Conservation (phyloP, 2,113 vertebrate genomes). For the Callaeas wilsoni region DNA sequence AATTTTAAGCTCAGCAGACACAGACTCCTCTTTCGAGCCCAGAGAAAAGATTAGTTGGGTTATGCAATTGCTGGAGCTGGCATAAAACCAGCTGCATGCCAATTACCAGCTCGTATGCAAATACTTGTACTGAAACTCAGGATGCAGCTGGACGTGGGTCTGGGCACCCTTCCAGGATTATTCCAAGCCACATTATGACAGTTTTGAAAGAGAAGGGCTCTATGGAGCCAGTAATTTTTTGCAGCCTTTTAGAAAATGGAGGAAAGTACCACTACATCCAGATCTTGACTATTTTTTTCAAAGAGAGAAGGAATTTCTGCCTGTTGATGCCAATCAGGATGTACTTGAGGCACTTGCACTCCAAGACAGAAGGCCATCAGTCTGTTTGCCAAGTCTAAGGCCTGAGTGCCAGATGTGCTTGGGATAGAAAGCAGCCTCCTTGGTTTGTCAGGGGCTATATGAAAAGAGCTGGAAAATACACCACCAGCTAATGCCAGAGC, state of each 20-base stretch:
- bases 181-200: constrained; percentile 48
- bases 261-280: constrained; percentile 28
- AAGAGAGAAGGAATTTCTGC: constrained; percentile 49
- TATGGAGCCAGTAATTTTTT: constrained; percentile 22
- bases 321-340: constrained; percentile 39
- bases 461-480: not conserved
- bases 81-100: constrained; percentile 37
- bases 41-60: constrained; percentile 9
- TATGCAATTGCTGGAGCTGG: constrained; percentile 50
- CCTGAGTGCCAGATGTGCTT: constrained; percentile 45
- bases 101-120: constrained; percentile 19
- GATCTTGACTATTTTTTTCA: not conserved
- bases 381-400: not conserved
- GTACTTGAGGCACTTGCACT: constrained; percentile 9
- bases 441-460: not conserved
- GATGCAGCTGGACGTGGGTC: constrained; percentile 48
- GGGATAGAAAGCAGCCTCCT: constrained; percentile 6
- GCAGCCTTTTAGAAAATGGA: constrained; percentile 43
- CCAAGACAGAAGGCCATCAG: constrained; percentile 29
- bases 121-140: constrained; percentile 36
- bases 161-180: constrained; percentile 42
- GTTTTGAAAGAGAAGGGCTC: constrained; percentile 40
- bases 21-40: not conserved
- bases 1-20: constrained; percentile 8
- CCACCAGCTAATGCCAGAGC: not conserved